Conservation (phyloP, 2,888 invertebrate species). For the Rapana venosa region DNA sequence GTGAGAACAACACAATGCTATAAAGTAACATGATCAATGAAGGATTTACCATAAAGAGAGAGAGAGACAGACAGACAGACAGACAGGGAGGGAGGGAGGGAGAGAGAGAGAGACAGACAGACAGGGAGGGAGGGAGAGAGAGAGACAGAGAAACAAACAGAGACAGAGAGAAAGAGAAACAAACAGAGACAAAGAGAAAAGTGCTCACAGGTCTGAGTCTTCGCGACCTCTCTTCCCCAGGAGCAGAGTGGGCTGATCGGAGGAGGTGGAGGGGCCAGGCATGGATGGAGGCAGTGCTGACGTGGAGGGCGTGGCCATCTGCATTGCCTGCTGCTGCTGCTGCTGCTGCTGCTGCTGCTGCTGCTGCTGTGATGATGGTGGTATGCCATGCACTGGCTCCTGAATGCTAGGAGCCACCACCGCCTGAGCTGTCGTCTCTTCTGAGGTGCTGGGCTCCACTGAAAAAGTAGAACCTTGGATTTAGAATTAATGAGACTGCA, state of each 20-base stretch:
- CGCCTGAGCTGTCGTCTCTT: constrained; percentile 45
- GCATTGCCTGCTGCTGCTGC: constrained; percentile 14
- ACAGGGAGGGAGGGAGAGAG: neutral
- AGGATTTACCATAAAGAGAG: too few relatives aligned
- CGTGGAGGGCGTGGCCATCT: constrained; percentile 25
- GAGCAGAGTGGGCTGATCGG: neutral
- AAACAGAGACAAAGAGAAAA: neutral
- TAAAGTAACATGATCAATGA: too few relatives aligned
- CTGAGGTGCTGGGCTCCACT: constrained; percentile 34
- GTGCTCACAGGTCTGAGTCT: constrained; percentile 54
- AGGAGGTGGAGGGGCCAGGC: neutral
- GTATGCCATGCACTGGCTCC: constrained; percentile 39
- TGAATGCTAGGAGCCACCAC: constrained; percentile 49
- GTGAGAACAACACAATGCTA: too few relatives aligned
- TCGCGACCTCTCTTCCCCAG: constrained; percentile 51
- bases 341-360: constrained; percentile 20
- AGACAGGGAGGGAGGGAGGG: neutral
- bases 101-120: neutral
- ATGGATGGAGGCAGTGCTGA: constrained; percentile 6
- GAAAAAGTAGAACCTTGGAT: neutral
- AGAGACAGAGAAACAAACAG: neutral
- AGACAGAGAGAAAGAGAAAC: neutral
- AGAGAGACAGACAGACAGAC: neutral
- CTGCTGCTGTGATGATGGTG: constrained; percentile 23
- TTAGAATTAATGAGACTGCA: too few relatives aligned